These are phyloP conservation scores for Menidia beryllina DNA, from an alignment of 2,113 vertebrate genomes.

Conservation along the genomic window DNA sequence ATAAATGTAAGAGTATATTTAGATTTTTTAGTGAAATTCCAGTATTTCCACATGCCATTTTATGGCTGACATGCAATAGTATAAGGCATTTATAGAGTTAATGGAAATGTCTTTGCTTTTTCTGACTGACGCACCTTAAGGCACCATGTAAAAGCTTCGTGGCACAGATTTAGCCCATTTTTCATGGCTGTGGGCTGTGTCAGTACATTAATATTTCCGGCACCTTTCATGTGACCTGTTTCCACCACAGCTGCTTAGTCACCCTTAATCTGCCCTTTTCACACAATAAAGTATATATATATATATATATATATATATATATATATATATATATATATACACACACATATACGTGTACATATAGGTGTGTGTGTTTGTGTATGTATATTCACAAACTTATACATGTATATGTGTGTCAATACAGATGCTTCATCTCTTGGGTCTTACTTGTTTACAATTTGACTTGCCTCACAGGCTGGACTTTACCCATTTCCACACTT, in stretches of 20 bases:
- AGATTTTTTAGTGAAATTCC: too few species aligned
- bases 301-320: too few species aligned
- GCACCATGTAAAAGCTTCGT: constrained; percentile 4
- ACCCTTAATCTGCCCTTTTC: constrained; percentile 41
- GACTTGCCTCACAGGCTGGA: constrained; percentile 28
- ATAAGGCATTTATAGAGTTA: constrained; percentile 8
- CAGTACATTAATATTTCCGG: constrained; percentile 3
- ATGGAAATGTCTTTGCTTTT: constrained; percentile 8
- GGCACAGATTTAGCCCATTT: constrained; percentile 17
- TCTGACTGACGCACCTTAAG: constrained; percentile 29
- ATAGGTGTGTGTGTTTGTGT: too few species aligned
- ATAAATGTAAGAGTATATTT: too few species aligned
- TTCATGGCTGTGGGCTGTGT: not conserved
- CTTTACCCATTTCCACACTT: not conserved
- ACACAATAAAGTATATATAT: too few species aligned
- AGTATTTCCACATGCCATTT: too few species aligned
- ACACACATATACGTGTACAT: too few species aligned
- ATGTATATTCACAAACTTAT: too few species aligned
- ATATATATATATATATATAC: too few species aligned
- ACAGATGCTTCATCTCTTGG: constrained; percentile 37
- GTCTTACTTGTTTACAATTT: constrained; percentile 48
- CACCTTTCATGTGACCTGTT: constrained; percentile 57
- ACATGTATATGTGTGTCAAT: too few species aligned
- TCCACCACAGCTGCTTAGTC: constrained; percentile 49
- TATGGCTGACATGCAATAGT: too few species aligned